Evolutionary conservation across 2,113 vertebrate genomes (phyloP), one percentile per base, ranked within the genome.

Genomic region (Laterallus jamaicensis): DNA sequence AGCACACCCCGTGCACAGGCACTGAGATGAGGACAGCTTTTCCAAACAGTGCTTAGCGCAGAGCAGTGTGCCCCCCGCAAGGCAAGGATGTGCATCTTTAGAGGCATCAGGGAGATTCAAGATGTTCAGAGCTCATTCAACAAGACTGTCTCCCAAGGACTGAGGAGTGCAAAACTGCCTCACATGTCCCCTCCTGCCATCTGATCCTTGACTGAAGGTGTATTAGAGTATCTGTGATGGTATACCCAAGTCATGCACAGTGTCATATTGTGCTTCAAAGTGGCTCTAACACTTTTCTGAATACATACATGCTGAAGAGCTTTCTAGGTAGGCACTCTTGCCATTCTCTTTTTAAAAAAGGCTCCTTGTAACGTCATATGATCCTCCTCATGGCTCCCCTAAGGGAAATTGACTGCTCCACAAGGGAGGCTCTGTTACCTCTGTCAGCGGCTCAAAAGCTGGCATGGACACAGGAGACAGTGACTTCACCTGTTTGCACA

Each of bases 31-130:
- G 24, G 10, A 6, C 5, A 12, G 17, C 9, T 71, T 73, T 42
- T 44, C 26, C 47, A 44, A 37, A 14, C 2, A 5, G 39, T 2
- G 10, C 39, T 24, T 39, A 22, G 4, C 2, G 21, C 32, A 35
- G 54, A 32, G 31, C 7, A 66, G 19, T 16, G 0, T 1, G 3
- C 39, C 14, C 40, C 24, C 22, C 15, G n/a, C n/a, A 39, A 12
- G 5, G 1, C 2, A 0, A 26, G 7, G 8, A 1, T 20, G 5
- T 14, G 25, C 12, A n/a, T 50, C 49, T 54, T 35, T 17, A 42
- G 35, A 68, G 22, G 8, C 3, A 2, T 9, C 0, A 0, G 6
- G 6, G 13, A 67, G 28, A 12, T 0, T 0, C 2, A 10, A 3
- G 31, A 52, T 11, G 11, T 55, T 58, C 25, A 3, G 24, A 31